phyloP scores from a whole-genome alignment of 2,797 vertebrate species.

The Philypnodon macrostomus region DNA sequence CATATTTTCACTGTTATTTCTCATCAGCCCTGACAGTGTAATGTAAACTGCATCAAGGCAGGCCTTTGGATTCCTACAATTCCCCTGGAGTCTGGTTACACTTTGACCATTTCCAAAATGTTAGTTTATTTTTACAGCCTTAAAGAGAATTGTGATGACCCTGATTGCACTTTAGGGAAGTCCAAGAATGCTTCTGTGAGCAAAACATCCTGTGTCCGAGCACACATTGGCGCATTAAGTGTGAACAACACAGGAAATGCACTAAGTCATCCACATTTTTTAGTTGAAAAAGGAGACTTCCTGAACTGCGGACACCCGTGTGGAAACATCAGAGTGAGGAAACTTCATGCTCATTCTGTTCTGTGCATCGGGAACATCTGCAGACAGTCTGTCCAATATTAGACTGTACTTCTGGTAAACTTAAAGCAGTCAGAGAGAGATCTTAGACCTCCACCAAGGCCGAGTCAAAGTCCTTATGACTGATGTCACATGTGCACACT shows the following conservation, averaged over 20 bases:
- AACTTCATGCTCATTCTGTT: constrained; percentile 52
- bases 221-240: constrained; percentile 46
- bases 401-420: too few species aligned
- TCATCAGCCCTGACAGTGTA: constrained; percentile 4
- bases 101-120: constrained; percentile 42
- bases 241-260: constrained; percentile 78
- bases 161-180: constrained; percentile 54
- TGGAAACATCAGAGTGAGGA: constrained; percentile 69
- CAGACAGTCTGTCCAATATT: too few species aligned
- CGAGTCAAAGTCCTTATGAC: too few species aligned
- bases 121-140: constrained; percentile 53
- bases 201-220: constrained; percentile 72
- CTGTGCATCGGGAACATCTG: constrained; percentile 29
- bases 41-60: constrained; percentile 19
- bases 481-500: too few species aligned
- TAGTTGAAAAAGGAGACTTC: constrained; percentile 75
- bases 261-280: constrained; percentile 66
- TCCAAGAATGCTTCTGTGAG: constrained; percentile 58
- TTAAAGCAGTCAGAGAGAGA: too few species aligned
- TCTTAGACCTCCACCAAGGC: too few species aligned
- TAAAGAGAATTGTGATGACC: constrained; percentile 55
- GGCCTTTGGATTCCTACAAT: constrained; percentile 50
- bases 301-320: constrained; percentile 75
- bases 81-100: constrained; percentile 25
- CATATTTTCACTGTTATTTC: constrained; percentile 2